These are phyloP conservation scores for Amphilophus citrinellus DNA, from an alignment of 2,113 vertebrate species.

Conservation along the genomic window DNA sequence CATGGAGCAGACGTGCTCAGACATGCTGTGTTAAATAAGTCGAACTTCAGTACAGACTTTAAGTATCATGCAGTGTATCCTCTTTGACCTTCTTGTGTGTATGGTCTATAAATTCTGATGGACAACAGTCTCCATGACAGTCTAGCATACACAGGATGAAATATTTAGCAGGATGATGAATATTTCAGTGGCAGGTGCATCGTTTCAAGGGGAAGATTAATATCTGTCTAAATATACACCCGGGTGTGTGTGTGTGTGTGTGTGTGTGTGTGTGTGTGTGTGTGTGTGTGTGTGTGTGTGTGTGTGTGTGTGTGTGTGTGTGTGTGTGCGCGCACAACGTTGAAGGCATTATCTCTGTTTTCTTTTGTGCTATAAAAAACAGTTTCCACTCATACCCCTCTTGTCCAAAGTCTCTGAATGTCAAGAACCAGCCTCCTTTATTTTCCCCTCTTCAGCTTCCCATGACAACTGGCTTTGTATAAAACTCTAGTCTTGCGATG, in stretches of 20 bases:
- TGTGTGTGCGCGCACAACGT: background rate
- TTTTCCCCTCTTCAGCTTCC: slow-evolving; percentile 19
- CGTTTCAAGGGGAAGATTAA: slow-evolving; percentile 61
- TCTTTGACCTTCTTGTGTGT: slow-evolving; percentile 37
- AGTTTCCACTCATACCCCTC: background rate
- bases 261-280: too few relatives aligned
- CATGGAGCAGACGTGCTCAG: slow-evolving; percentile 7
- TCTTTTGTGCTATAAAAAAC: background rate
- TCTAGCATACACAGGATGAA: slow-evolving; percentile 64
- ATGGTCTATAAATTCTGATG: slow-evolving; percentile 32
- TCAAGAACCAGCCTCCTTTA: background rate
- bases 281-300: too few relatives aligned
- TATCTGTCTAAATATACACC: slow-evolving; percentile 46
- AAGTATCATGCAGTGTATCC: background rate
- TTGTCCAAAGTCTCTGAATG: slow-evolving; percentile 1
- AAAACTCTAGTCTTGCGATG: slow-evolving; percentile 25
- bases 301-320: too few relatives aligned
- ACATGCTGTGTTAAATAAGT: slow-evolving; percentile 35
- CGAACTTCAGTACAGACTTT: slow-evolving; percentile 12
- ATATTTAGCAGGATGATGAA: slow-evolving; percentile 78
- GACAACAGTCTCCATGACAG: slow-evolving; percentile 46
- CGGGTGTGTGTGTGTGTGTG: background rate
- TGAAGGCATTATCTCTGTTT: slow-evolving; percentile 2
- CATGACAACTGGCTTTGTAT: slow-evolving; percentile 43
- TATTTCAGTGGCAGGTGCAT: slow-evolving; percentile 73